phyloP scores from a whole-genome alignment of 2,888 invertebrate genomes.

The Crematogaster levior region DNA sequence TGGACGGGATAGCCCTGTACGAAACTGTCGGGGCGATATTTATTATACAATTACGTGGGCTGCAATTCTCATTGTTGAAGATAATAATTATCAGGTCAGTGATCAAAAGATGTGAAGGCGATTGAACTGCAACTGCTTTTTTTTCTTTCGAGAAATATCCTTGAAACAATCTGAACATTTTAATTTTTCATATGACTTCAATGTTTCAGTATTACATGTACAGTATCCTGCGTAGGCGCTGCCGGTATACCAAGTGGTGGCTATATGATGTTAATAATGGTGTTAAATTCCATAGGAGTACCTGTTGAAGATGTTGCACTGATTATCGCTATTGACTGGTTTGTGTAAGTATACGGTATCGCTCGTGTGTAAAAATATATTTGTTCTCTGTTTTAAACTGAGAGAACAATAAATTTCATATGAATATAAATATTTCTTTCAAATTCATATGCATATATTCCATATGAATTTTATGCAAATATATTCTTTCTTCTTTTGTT shows the following conservation, averaged over 20 bases:
- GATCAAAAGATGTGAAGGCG: background rate
- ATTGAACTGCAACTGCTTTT: background rate
- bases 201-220: constrained; percentile 94
- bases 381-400: background rate
- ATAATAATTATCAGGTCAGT: constrained; percentile 96
- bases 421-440: background rate
- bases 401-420: background rate
- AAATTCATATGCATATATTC: constrained; percentile 8
- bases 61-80: constrained; percentile 94
- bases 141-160: background rate
- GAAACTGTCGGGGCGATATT: constrained; percentile 99
- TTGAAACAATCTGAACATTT: background rate
- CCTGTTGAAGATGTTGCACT: constrained; percentile 96
- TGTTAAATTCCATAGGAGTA: constrained; percentile 95
- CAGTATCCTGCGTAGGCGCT: constrained; percentile 98
- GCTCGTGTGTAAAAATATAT: background rate
- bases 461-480: background rate
- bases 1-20: constrained; percentile 99
- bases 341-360: constrained; percentile 89
- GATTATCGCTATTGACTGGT: constrained; percentile 96
- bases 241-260: constrained; percentile 99
- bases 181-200: constrained; percentile 8
- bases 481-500: background rate
- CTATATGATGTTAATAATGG: constrained; percentile 98
- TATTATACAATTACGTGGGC: constrained; percentile 96